phyloP scores from a whole-genome alignment of 64 coral and sea anemone species.

The Cladopsammia gracilis region DNA sequence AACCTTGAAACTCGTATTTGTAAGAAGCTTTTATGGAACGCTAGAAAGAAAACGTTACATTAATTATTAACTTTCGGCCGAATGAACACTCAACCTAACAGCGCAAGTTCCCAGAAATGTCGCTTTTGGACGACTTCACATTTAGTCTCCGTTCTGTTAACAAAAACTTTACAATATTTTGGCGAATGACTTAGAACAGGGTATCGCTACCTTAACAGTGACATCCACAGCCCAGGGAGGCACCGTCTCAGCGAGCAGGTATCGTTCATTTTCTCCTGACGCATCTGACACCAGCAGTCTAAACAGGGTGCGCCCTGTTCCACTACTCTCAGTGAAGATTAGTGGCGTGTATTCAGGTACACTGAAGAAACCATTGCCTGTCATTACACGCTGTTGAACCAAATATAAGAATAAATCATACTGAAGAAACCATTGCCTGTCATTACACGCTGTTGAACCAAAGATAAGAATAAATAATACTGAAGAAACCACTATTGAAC shows the following conservation, averaged over 20 bases:
- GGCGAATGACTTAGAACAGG: no score
- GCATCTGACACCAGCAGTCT: slow-evolving; percentile 93
- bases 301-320: slow-evolving; percentile 90
- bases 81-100: no score
- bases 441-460: slow-evolving; percentile 45
- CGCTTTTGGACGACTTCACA: no score
- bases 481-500: slow-evolving; percentile 82
- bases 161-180: no score
- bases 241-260: slow-evolving; percentile 90
- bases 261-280: slow-evolving; percentile 94
- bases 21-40: no score
- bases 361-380: slow-evolving; percentile 93
- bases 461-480: slow-evolving; percentile 26
- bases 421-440: slow-evolving; percentile 94
- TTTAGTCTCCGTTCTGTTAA: no score
- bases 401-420: slow-evolving; percentile 13
- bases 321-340: slow-evolving; percentile 91
- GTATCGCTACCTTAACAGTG: slow-evolving; percentile 85
- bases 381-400: slow-evolving; percentile 49
- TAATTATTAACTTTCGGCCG: no score
- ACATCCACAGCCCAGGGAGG: slow-evolving; percentile 95
- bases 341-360: slow-evolving; percentile 94
- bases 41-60: no score
- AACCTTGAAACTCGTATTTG: no score
- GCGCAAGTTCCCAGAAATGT: no score